Percentiles rank a stretch among this genome's conserved stretches.
Conservation (phyloP, 2,888 invertebrate genomes). For the Zaprionus bogoriensis region DNA sequence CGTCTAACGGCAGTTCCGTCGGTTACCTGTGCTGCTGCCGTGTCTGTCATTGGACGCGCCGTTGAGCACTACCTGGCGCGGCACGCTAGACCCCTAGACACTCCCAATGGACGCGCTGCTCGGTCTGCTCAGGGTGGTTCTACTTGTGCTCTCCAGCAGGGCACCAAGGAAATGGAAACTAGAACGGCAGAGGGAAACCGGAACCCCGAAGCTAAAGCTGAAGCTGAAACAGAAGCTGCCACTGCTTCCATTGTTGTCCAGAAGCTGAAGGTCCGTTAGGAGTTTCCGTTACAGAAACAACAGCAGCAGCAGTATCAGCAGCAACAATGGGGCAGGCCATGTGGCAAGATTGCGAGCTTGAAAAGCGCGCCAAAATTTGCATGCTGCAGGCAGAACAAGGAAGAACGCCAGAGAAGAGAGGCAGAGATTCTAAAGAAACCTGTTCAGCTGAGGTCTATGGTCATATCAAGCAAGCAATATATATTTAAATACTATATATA, state of each 20-base stretch:
- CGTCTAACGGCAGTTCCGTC: background rate
- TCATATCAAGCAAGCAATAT: too few relatives aligned
- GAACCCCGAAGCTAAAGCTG: slow-evolving; percentile 2
- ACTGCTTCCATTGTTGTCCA: slow-evolving; percentile 41
- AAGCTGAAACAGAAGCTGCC: slow-evolving; percentile 9
- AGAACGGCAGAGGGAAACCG: slow-evolving; percentile 36
- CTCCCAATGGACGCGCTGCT: too few relatives aligned
- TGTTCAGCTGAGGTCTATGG: background rate
- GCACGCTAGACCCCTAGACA: too few relatives aligned
- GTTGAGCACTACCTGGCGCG: too few relatives aligned
- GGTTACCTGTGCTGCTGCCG: background rate
- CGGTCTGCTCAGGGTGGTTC: slow-evolving; percentile 36
- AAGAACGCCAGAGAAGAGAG: background rate
- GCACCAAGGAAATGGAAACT: slow-evolving; percentile 63
- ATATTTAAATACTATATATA: background rate
- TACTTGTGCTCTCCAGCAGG: background rate
- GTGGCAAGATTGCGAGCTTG: slow-evolving; percentile 15
- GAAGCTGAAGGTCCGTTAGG: slow-evolving; percentile 28
- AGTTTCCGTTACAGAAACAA: slow-evolving; percentile 39
- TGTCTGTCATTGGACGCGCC: background rate
- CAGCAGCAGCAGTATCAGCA: background rate
- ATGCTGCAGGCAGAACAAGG: background rate
- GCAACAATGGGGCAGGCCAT: background rate
- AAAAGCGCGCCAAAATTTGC: slow-evolving; percentile 42
- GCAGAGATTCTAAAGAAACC: too few relatives aligned